These are phyloP conservation scores for Unio pictorum DNA, from an alignment of 2,888 invertebrate genomes.

Conservation along the genomic window DNA sequence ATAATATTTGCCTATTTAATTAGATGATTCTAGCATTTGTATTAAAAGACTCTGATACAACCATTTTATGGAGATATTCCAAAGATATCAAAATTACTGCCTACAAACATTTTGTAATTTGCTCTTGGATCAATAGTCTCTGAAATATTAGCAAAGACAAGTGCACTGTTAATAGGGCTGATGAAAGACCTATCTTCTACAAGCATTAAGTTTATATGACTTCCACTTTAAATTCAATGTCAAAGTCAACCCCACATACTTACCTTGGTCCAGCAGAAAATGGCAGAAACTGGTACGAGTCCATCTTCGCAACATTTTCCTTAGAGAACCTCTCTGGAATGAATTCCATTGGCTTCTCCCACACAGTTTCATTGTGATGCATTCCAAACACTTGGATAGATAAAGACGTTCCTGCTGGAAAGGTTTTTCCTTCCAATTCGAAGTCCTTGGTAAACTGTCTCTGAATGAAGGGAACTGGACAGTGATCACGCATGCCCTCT, in stretches of 20 bases:
- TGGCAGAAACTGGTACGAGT: conserved; percentile 52
- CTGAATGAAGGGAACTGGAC: conserved; percentile 55
- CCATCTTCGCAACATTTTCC: conserved; percentile 44
- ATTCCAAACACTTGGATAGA: conserved; percentile 41
- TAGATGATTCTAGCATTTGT: too few species aligned
- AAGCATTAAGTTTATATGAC: too few species aligned
- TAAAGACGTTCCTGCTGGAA: conserved; percentile 44
- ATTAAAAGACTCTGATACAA: too few species aligned
- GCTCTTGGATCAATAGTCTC: too few species aligned
- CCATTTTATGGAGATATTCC: too few species aligned
- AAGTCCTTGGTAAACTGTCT: conserved; percentile 47
- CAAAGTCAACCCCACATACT: neutral
- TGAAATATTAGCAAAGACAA: too few species aligned
- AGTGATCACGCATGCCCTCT: conserved; percentile 58
- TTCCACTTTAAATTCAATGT: too few species aligned
- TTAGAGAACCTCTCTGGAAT: conserved; percentile 43
- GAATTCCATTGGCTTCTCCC: conserved; percentile 29
- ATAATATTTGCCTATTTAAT: too few species aligned
- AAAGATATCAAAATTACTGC: too few species aligned
- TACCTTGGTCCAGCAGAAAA: conserved; percentile 63
- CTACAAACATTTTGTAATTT: too few species aligned
- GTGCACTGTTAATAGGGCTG: too few species aligned
- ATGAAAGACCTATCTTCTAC: neutral
- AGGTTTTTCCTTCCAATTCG: conserved; percentile 40
- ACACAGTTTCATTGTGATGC: conserved; percentile 55